phyloP scores from a whole-genome alignment of 2,113 vertebrate genomes.

The Erinaceus europaeus region DNA sequence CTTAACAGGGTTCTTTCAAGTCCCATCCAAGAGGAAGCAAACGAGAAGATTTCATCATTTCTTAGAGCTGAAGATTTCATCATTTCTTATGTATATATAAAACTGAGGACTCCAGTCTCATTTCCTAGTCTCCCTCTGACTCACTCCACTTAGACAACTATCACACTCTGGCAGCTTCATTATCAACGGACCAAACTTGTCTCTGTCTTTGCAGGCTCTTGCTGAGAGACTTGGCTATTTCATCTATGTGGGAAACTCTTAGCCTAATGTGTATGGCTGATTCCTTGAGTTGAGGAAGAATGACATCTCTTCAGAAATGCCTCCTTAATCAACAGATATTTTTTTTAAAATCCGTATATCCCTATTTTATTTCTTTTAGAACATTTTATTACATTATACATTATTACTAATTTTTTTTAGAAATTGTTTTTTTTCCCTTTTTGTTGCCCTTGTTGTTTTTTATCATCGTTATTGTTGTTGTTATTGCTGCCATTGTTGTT shows the following conservation, averaged over 20 bases:
- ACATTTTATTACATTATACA: neutral
- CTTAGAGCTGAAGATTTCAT: too few species aligned
- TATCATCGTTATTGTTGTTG: too few species aligned
- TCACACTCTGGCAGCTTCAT: neutral
- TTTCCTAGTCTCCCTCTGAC: neutral
- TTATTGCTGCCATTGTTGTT: too few species aligned
- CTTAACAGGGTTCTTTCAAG: too few species aligned
- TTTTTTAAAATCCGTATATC: neutral
- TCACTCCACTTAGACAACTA: neutral
- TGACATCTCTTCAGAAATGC: neutral
- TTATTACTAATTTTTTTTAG: too few species aligned
- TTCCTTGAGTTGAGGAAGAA: neutral
- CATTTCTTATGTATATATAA: too few species aligned
- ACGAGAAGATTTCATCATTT: too few species aligned
- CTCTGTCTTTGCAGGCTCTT: neutral
- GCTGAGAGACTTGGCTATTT: neutral
- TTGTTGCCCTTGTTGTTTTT: too few species aligned
- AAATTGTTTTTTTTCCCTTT: too few species aligned
- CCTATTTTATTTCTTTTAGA: slow-evolving; percentile 22
- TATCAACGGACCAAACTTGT: neutral
- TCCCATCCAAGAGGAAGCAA: too few species aligned
- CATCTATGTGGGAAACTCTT: neutral
- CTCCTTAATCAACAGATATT: neutral
- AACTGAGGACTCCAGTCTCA: too few species aligned
- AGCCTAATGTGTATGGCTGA: neutral